Base-by-base conservation (phyloP, 2,888 invertebrate species). In the Morinoia aosen region DNA sequence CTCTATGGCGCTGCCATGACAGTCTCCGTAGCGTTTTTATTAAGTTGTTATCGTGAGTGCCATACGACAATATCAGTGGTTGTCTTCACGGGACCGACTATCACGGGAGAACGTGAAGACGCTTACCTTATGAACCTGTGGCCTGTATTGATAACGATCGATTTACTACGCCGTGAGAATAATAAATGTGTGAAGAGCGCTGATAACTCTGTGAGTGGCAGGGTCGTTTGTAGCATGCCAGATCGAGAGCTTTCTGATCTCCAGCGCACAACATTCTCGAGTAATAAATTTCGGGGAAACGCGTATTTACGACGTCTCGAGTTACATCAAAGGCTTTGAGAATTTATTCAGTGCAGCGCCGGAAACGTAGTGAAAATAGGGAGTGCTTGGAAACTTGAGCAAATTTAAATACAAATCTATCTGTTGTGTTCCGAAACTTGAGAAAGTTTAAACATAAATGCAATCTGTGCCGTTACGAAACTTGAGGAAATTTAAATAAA, bases 101-200 rank as follows among this genome's bases (percentile, higher is more conserved):
- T 25, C 76, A 76, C 25, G 76, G 25, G 76, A 1, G 76, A 33
- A 76, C 76, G 76, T 3, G 33, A 76, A 76, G 76, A 76, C 76
- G 76, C 33, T 76, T 25, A 76, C 33, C 33, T 76, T 33, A 76
- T 76, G 76, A 76, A 40, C 90, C 48, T 12, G 48, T 19, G 90
- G 90, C 40, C 90, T 40, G 48, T 90, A 90, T 90, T 48, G 90
- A 90, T 90, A 90, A 48, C 90, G 33, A 90, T 90, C 90, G 19
- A 90, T 90, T 39, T 90, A 90, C 33, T 90, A 19, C 90, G 90
- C 76, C 76, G 25, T 19, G 76, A 76, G 33, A 76, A 76, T 76
- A 76, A 76, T 76, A 76, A 76, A 76, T 76, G 76, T 16, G 76
- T 76, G 76, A 76, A 76, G 76, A 76, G 76, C 76, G 16, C 33